phyloP scores from a whole-genome alignment of 2,797 vertebrate species.

The Eulemur coronatus region DNA sequence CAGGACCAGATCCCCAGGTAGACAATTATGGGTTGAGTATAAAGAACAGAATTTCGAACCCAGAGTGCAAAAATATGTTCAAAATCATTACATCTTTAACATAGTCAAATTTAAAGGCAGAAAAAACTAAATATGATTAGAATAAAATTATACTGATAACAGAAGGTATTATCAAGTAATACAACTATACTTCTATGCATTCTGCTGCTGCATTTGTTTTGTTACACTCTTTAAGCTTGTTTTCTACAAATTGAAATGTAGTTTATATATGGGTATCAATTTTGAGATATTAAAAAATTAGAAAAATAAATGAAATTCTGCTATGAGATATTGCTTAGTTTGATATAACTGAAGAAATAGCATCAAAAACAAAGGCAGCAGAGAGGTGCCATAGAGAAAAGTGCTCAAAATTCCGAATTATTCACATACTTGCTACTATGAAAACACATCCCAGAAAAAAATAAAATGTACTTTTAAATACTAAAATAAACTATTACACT shows the following conservation, averaged over 20 bases:
- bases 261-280: constrained; percentile 35
- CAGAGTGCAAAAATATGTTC: not conserved
- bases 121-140: not conserved
- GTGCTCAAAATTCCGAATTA: not conserved
- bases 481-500: constrained; percentile 28
- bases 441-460: constrained; percentile 35
- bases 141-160: not conserved
- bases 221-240: constrained; percentile 71
- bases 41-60: not conserved
- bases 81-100: not conserved
- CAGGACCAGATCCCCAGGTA: not conserved
- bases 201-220: constrained; percentile 70
- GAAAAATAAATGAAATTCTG: constrained; percentile 66
- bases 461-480: constrained; percentile 9
- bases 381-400: not conserved
- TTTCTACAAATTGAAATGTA: constrained; percentile 74
- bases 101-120: constrained; percentile 2
- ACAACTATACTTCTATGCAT: constrained; percentile 70
- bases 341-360: constrained; percentile 56
- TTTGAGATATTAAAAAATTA: not conserved
- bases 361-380: not conserved
- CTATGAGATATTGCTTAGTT: constrained; percentile 72
- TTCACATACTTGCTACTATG: not conserved
- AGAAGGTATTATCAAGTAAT: constrained; percentile 75
- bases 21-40: not conserved